A percentile compares a stretch with the other conserved stretches of the same genome.
These are phyloP conservation scores for Nothura maculosa DNA, from an alignment of 2,797 vertebrate genomes.

Conservation along the genomic window DNA sequence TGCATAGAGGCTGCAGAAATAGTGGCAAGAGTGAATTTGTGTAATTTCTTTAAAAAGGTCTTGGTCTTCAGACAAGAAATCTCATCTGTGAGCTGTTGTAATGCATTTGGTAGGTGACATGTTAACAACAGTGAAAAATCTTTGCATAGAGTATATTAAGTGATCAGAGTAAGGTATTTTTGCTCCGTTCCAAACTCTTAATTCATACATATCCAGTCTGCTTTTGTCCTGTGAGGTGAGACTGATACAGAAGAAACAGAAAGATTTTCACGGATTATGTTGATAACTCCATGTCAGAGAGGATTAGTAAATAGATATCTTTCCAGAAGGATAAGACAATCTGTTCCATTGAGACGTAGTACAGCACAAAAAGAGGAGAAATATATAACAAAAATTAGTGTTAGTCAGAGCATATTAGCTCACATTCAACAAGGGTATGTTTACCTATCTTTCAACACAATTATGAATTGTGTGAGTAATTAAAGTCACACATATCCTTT, in stretches of 20 bases:
- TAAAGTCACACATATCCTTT: neutral
- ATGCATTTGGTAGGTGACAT: neutral
- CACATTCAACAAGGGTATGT: neutral
- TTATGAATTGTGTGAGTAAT: neutral
- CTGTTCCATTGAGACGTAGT: neutral
- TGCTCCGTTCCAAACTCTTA: constrained; percentile 26
- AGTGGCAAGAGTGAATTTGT: neutral
- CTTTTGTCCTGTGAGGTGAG: neutral
- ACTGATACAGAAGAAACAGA: neutral
- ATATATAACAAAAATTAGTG: neutral
- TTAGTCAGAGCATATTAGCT: neutral
- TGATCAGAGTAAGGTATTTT: neutral
- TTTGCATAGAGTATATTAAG: neutral
- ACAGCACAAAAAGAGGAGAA: neutral
- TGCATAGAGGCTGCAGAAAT: neutral
- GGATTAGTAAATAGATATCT: constrained; percentile 25
- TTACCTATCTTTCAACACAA: neutral
- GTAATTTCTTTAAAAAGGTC: neutral
- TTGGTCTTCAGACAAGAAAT: neutral
- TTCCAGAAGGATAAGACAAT: constrained; percentile 5
- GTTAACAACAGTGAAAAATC: neutral
- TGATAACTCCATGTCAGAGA: constrained; percentile 7
- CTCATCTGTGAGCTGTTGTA: neutral
- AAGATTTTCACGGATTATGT: constrained; percentile 19
- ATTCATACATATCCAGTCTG: neutral